Conservation (phyloP, 2,113 vertebrate genomes). For the Girardinichthys multiradiatus region DNA sequence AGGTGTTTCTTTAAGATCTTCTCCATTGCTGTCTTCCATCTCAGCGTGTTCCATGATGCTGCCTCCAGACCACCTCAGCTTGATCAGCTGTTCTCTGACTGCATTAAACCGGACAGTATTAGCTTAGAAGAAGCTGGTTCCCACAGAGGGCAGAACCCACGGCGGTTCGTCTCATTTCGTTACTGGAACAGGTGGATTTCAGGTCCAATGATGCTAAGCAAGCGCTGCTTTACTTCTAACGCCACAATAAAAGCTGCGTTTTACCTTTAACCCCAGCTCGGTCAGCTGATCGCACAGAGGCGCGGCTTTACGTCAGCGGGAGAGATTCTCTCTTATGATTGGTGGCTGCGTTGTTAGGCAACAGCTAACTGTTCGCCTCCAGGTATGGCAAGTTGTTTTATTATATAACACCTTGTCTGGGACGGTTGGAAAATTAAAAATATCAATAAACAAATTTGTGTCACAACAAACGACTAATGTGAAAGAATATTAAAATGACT, state of each 20-base stretch:
- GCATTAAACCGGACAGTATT: too few species aligned
- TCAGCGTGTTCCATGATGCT: constrained; percentile 8
- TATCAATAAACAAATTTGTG: too few species aligned
- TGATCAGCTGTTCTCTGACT: background rate
- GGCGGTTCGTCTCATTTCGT: background rate
- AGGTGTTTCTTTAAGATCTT: constrained; percentile 50
- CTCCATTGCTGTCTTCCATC: constrained; percentile 55
- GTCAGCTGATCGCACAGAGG: constrained; percentile 38
- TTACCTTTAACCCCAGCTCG: background rate
- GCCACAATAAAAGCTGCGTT: constrained; percentile 4
- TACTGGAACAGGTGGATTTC: too few species aligned
- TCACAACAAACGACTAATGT: too few species aligned
- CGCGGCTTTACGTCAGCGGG: background rate
- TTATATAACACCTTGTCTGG: too few species aligned
- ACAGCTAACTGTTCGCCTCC: background rate
- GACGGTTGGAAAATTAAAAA: too few species aligned
- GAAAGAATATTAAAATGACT: too few species aligned
- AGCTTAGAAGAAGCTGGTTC: constrained; percentile 10
- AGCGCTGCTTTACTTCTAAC: background rate
- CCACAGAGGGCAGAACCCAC: background rate
- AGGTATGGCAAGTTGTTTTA: background rate
- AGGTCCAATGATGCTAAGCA: accelerated
- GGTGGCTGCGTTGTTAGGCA: constrained; percentile 5
- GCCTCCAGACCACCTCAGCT: constrained; percentile 10
- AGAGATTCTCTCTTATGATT: background rate